Evolutionary conservation across 2,888 invertebrate genomes (phyloP).

Genomic region (Thymelicus sylvestris): DNA sequence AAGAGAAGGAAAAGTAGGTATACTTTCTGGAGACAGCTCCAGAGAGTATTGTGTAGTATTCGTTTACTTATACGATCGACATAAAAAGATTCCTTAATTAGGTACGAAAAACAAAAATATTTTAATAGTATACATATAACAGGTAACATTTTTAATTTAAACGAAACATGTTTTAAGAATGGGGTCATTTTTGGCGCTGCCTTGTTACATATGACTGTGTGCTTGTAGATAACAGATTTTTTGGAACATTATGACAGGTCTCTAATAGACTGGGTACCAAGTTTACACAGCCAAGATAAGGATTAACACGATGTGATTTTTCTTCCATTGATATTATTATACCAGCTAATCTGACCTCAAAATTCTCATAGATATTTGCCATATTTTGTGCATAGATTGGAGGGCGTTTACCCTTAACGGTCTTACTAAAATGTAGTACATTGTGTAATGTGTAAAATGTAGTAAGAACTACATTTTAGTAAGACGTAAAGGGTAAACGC

Average conservation of each 20-base stretch:
- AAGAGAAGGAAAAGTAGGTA: not conserved
- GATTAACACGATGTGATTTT: slow-evolving; percentile 56
- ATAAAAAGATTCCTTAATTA: not conserved
- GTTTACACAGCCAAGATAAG: slow-evolving; percentile 43
- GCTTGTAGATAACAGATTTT: not conserved
- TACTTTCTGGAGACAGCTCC: too few relatives aligned
- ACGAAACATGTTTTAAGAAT: not conserved
- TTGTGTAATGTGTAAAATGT: too few relatives aligned
- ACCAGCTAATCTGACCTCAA: too few relatives aligned
- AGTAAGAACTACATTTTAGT: too few relatives aligned
- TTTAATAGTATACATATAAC: not conserved
- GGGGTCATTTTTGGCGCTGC: not conserved
- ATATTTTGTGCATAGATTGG: too few relatives aligned
- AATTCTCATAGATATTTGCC: too few relatives aligned
- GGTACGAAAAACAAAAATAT: not conserved
- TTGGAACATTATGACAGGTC: slow-evolving; percentile 36
- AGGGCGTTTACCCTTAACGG: too few relatives aligned
- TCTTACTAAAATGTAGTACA: too few relatives aligned
- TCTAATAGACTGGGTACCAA: slow-evolving; percentile 39
- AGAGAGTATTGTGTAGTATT: too few relatives aligned
- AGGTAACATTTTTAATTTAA: not conserved
- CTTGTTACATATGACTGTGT: too few relatives aligned
- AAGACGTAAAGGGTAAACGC: too few relatives aligned
- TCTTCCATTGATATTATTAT: slow-evolving; percentile 48
- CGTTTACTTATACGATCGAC: too few relatives aligned